phyloP scores from a whole-genome alignment of 2,113 vertebrate species.

The Synchiropus splendidus region DNA sequence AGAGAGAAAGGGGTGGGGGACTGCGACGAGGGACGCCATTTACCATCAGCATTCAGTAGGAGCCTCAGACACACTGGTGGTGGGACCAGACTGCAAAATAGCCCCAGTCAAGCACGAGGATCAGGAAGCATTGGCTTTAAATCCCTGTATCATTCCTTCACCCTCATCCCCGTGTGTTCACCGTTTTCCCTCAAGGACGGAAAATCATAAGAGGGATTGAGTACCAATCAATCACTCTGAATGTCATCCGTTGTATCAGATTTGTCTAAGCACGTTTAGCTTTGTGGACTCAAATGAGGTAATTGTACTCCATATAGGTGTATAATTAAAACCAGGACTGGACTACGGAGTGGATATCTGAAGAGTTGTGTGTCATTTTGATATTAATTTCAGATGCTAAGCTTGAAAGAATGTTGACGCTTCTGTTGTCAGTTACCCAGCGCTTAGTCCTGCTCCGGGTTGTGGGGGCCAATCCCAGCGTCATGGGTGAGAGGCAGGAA shows the following conservation, averaged over 20 bases:
- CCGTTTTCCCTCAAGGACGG: slow-evolving; percentile 6
- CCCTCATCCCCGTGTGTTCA: neutral
- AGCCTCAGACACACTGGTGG: slow-evolving; percentile 16
- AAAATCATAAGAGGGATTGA: neutral
- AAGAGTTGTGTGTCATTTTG: too few species aligned
- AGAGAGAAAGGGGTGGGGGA: slow-evolving; percentile 12
- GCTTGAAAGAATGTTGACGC: too few species aligned
- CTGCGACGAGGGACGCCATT: slow-evolving; percentile 1
- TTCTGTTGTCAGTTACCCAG: too few species aligned
- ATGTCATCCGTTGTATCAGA: neutral
- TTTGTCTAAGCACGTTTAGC: neutral
- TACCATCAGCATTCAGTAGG: slow-evolving; percentile 36
- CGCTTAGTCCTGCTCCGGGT: too few species aligned
- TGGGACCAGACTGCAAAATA: slow-evolving; percentile 2
- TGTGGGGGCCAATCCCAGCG: too few species aligned
- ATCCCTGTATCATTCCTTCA: neutral
- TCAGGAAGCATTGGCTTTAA: slow-evolving; percentile 8
- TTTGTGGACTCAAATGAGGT: neutral
- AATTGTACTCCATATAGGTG: too few species aligned
- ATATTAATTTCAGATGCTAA: too few species aligned
- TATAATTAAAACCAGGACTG: too few species aligned
- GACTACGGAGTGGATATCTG: too few species aligned
- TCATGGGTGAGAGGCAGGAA: too few species aligned
- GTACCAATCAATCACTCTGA: slow-evolving; percentile 8
- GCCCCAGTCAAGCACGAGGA: slow-evolving; percentile 4